These are phyloP conservation scores for Meles meles DNA, from an alignment of 2,113 vertebrate species.

Conservation along the genomic window DNA sequence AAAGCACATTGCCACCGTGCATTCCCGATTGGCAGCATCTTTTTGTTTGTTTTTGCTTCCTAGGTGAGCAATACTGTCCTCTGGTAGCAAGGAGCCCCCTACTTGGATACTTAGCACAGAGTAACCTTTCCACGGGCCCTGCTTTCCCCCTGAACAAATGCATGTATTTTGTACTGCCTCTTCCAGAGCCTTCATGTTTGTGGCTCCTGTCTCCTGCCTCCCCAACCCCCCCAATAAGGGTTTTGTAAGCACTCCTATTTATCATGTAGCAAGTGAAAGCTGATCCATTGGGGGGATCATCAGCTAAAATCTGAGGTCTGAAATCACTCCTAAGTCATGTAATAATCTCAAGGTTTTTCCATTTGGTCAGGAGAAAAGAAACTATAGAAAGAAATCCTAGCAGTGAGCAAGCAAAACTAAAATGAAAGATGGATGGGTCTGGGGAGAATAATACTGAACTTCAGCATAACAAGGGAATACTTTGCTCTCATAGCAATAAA, in stretches of 20 bases:
- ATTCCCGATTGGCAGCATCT: background rate
- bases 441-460: background rate
- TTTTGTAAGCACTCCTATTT: background rate
- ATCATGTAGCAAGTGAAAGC: background rate
- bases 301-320: background rate
- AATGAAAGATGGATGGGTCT: background rate
- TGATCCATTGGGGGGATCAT: background rate
- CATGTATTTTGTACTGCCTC: background rate
- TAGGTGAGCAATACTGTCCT: background rate
- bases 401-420: background rate
- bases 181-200: background rate
- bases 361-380: background rate
- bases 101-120: background rate
- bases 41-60: background rate
- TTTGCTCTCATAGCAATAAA: background rate
- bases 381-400: background rate
- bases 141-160: background rate
- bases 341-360: background rate
- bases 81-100: background rate
- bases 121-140: background rate
- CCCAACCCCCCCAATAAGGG: too few species aligned
- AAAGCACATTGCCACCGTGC: too few species aligned
- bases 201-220: background rate
- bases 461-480: background rate
- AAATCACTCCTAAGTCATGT: conserved; percentile 25